A percentile compares a stretch with the other conserved stretches of the same genome.
Evolutionary conservation across 1,140 invertebrate genomes (phyloP).

Genomic region (Drosophila bipectinata): DNA sequence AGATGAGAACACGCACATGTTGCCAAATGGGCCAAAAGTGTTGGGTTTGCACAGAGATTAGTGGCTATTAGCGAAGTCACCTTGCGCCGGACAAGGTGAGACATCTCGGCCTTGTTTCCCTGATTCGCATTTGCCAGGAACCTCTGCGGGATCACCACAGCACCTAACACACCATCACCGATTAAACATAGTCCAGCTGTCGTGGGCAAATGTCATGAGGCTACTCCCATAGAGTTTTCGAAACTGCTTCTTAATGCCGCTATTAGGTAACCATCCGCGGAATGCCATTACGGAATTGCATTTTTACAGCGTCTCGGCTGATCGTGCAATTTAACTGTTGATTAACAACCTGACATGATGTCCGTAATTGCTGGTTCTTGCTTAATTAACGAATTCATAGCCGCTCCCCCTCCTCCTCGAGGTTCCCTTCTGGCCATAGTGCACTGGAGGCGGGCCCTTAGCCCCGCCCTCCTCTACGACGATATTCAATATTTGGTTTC

Average conservation of each 20-base stretch:
- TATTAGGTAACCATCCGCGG: conserved; percentile 23
- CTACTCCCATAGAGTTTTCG: conserved; percentile 5
- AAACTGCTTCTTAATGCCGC: background rate
- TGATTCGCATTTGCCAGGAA: background rate
- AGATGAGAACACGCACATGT: conserved; percentile 44
- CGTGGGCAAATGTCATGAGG: conserved; percentile 5
- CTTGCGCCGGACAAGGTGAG: conserved; percentile 56
- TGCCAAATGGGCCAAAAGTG: conserved; percentile 32
- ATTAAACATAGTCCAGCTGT: background rate
- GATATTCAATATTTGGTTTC: conserved; percentile 53
- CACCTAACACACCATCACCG: too few species aligned
- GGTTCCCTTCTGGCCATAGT: conserved; percentile 19
- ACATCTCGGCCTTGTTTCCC: conserved; percentile 26
- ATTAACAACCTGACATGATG: conserved; percentile 15
- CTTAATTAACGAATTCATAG: conserved; percentile 28
- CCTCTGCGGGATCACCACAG: too few species aligned
- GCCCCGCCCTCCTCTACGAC: conserved; percentile 14
- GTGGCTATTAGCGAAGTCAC: conserved; percentile 59
- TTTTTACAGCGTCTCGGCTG: conserved; percentile 11
- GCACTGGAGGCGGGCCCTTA: conserved; percentile 6
- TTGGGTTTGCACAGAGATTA: conserved; percentile 68
- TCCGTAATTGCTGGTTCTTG: conserved; percentile 23
- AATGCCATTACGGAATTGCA: conserved; percentile 30
- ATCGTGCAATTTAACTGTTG: conserved; percentile 27
- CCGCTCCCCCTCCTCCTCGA: too few species aligned